Evolutionary conservation across 2,888 invertebrate genomes (phyloP), one percentile per base, ranked within the genome.

Genomic region (Noctua janthe): DNA sequence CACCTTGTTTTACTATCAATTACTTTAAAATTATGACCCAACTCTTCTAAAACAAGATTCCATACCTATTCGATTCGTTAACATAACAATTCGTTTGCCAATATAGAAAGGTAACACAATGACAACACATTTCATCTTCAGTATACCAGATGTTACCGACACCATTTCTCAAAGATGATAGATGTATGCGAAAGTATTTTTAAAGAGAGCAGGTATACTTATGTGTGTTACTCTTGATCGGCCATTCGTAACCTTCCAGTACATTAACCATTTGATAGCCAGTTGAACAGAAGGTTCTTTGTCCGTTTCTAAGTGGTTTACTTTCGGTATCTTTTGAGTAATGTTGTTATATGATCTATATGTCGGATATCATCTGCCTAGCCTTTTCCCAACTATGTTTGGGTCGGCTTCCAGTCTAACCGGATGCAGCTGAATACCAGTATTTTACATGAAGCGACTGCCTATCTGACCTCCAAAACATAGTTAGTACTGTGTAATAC

Each of bases 191-290:
- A 43, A 56, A 64, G 56, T 83, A 83, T 87, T 82, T 82, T 71
- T 74, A 76, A 56, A 76, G 39, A 8, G 15, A 29, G n/a, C 17
- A 39, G 11, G 15, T 51, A 15, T n/a, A 43, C 4, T 4, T 39
- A 2, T 43, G 43, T 10, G 49, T 59, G 39, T 15, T 49, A 56
- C 64, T 62, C 23, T 49, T 72, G 84, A 83, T 84, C 84, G 39
- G 17, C 78, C 78, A 20, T n/a, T 72, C 71, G 84, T 71, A 72
- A 49, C 43, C 11, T 87, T 87, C 84, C 84, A 74, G 23, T 78
- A 83, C 71, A n/a, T 86, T 87, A 74, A 0, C 20, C 54, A 15
- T 59, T 20, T 71, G 69, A 83, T 78, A 56, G 8, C 51, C 74
- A 72, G 74, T 56, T 72, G 59, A 82, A 83, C n/a, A 74, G 84